phyloP scores from a whole-genome alignment of 2,888 invertebrate genomes.

The Leucophenga montana region DNA sequence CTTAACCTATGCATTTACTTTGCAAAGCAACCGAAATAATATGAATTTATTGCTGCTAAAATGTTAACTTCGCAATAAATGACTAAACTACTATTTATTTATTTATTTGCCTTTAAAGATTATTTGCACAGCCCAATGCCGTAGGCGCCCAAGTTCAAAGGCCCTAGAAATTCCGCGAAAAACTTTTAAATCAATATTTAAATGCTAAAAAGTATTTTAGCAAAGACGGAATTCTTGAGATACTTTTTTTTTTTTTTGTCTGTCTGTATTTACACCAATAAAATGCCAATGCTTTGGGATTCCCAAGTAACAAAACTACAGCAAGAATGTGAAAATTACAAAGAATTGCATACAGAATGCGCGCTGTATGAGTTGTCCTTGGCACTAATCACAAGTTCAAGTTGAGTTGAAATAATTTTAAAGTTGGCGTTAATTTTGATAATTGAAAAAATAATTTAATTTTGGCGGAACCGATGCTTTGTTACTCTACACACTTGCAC shows the following conservation, averaged over 20 bases:
- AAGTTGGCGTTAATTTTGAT: no score
- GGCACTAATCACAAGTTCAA: neutral
- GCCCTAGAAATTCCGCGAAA: neutral
- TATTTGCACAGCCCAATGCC: neutral
- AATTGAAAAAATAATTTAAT: no score
- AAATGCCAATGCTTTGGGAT: slow-evolving; percentile 6
- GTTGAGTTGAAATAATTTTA: no score
- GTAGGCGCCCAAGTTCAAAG: no score
- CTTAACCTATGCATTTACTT: no score
- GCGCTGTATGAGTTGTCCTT: neutral
- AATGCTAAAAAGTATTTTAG: neutral
- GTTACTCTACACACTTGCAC: no score
- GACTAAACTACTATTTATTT: neutral
- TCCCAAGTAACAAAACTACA: neutral
- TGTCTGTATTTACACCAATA: no score
- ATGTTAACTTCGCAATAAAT: no score
- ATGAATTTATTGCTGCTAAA: no score
- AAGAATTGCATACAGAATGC: neutral
- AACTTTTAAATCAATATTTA: slow-evolving; percentile 13
- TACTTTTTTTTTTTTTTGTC: neutral
- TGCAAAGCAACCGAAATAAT: no score
- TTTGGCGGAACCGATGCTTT: no score
- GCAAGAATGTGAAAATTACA: neutral
- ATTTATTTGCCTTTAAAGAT: slow-evolving; percentile 1
- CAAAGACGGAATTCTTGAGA: neutral